Evolutionary conservation across 37 sponge, comb jelly and placozoan genomes (phyloP), one percentile per base, ranked within the genome.

Genomic region (Dysidea cf. avara): DNA sequence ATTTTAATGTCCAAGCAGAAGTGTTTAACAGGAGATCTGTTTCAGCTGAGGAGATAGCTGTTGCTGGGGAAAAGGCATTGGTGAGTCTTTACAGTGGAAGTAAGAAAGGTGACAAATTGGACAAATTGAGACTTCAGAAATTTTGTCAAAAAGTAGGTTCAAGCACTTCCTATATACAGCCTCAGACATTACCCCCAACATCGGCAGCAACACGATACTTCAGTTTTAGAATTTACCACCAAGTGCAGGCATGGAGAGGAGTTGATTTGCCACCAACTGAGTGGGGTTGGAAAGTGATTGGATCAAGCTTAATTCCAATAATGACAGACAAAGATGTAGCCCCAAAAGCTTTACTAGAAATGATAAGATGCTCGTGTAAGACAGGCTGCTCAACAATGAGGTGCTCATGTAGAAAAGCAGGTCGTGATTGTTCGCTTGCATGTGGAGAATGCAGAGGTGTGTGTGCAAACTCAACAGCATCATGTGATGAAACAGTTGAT

Each of bases 61-160:
- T n/a, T n/a, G n/a, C n/a, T n/a, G n/a, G n/a, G n/a, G n/a, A 17
- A 14, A 59, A 14, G 25, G 25, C 62, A 26, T 59, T 59, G 62
- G n/a, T 30, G 25, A 13, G 62, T 12, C 13, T 59, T 59, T 30
- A 59, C n/a, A 59, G 14, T 30, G 25, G 62, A 26, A 30, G n/a
- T 12, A 26, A 59, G n/a, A 36, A 64, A 64, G 65, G 43, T 34
- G 49, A 63, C 14, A 35, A 14, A 76, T 48, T 51, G 77, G 53
- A 40, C 50, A 63, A 64, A 55, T 47, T 57, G 79, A 69, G 36
- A 77, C 78, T 21, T 64, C 53, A 50, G 14, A 50, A 50, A 50
- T 50, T 18, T 18, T 17, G 17, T 50, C 53, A 50, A 30, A n/a
- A n/a, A n/a, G n/a, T n/a, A n/a, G n/a, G n/a, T n/a, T n/a, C n/a